Conservation (phyloP, 2,113 vertebrate species). For the Naja naja region DNA sequence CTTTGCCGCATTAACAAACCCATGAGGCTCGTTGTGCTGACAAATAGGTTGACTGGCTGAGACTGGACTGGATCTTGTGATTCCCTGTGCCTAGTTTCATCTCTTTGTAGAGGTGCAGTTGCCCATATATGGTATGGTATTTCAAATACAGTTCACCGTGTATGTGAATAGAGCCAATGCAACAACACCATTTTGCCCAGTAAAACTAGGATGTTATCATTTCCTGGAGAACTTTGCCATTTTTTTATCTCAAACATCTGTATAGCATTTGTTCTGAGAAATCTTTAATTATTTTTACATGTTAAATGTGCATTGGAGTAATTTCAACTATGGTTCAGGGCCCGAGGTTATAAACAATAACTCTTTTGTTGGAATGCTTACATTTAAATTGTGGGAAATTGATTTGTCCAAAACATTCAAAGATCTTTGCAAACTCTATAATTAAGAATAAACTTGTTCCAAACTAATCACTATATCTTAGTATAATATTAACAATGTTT, state of each 20-base stretch:
- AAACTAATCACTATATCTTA: background rate
- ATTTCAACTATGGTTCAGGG: background rate
- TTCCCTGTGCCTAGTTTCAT: background rate
- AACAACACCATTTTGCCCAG: background rate
- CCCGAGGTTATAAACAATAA: background rate
- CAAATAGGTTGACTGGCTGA: background rate
- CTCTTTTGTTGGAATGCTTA: background rate
- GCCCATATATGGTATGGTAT: background rate
- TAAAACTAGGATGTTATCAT: background rate
- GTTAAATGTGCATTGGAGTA: background rate
- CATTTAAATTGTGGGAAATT: background rate
- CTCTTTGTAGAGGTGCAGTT: background rate
- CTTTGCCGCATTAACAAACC: background rate
- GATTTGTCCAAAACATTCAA: background rate
- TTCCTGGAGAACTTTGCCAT: background rate
- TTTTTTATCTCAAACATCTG: background rate
- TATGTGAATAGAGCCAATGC: background rate
- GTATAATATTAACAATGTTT: background rate
- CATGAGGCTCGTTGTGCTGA: background rate
- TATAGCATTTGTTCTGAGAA: background rate
- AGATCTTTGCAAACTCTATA: background rate
- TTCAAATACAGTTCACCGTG: background rate
- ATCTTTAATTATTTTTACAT: background rate
- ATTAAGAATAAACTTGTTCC: background rate
- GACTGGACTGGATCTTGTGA: background rate